phyloP scores from a whole-genome alignment of 1,140 invertebrate genomes.

The Diploscapter pachys region DNA sequence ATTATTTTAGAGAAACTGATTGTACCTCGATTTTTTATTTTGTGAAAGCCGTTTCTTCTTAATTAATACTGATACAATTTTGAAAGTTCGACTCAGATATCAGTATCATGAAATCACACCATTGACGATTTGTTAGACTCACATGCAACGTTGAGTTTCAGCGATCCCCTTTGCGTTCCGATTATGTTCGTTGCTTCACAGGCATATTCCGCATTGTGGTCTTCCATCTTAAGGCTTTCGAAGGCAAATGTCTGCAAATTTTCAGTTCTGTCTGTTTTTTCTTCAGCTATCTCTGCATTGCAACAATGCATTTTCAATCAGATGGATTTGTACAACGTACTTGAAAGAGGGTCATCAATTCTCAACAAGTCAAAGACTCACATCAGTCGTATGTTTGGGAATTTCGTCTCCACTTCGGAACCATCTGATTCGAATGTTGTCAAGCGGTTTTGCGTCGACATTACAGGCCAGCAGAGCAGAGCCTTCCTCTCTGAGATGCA shows the following conservation, averaged over 20 bases:
- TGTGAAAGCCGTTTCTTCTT: too few species aligned
- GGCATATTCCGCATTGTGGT: conserved; percentile 31
- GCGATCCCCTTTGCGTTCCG: conserved; percentile 27
- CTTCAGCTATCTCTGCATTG: not conserved
- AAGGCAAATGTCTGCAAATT: conserved; percentile 36
- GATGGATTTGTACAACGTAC: not conserved
- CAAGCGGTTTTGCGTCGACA: conserved; percentile 36
- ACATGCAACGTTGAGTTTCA: conserved; percentile 36
- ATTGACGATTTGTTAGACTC: not conserved
- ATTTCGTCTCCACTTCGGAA: conserved; percentile 34
- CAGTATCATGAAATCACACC: too few species aligned
- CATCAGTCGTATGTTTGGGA: conserved; percentile 31
- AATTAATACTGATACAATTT: too few species aligned
- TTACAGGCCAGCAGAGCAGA: conserved; percentile 36
- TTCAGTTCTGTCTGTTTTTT: not conserved
- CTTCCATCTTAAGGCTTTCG: conserved; percentile 34
- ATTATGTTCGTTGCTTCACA: conserved; percentile 36
- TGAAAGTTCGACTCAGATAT: too few species aligned
- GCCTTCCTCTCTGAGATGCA: conserved; percentile 27
- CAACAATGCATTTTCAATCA: not conserved
- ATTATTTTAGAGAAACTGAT: not conserved
- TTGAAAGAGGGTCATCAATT: not conserved
- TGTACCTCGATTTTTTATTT: not conserved
- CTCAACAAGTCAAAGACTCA: conserved; percentile 9
- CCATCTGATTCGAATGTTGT: conserved; percentile 36